Percentiles rank a stretch among this genome's conserved stretches.
Conservation (phyloP, 2,888 invertebrate species). For the Malachius bipustulatus region DNA sequence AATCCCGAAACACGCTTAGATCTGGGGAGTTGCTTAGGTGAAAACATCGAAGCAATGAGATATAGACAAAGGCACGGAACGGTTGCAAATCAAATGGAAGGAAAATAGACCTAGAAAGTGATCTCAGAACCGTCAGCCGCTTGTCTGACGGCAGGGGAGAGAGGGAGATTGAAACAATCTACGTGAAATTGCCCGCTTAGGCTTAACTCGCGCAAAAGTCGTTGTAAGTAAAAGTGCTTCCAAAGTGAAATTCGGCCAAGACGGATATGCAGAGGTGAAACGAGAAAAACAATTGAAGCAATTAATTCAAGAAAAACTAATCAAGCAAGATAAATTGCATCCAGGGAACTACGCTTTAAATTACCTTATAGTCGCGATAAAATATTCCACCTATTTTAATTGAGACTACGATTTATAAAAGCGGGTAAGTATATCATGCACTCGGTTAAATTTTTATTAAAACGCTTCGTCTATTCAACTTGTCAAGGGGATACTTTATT, state of each 20-base stretch:
- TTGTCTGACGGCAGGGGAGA: conserved; percentile 13
- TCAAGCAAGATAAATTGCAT: conserved; percentile 39
- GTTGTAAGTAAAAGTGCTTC: conserved; percentile 30
- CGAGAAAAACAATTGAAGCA: conserved; percentile 40
- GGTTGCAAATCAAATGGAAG: too few relatives aligned
- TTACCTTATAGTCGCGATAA: conserved; percentile 39
- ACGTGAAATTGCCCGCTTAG: conserved; percentile 24
- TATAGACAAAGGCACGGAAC: too few relatives aligned
- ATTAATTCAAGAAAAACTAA: conserved; percentile 41
- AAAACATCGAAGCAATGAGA: too few relatives aligned
- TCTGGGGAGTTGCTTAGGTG: too few relatives aligned
- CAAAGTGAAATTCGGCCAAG: conserved; percentile 34
- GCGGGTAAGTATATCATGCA: conserved; percentile 16
- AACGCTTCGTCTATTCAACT: too few relatives aligned
- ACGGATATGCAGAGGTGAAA: conserved; percentile 37
- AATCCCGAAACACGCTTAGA: too few relatives aligned
- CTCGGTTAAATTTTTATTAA: neutral
- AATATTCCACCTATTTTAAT: conserved; percentile 38
- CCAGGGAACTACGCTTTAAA: conserved; percentile 33
- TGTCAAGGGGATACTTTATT: too few relatives aligned
- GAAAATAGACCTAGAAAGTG: too few relatives aligned
- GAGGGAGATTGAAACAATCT: conserved; percentile 25
- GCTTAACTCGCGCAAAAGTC: conserved; percentile 26
- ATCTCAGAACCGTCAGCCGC: too few relatives aligned
- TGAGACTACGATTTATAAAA: conserved; percentile 35